Evolutionary conservation across 2,888 invertebrate species (phyloP).

Genomic region (Chaetogeoica ovagalla): DNA sequence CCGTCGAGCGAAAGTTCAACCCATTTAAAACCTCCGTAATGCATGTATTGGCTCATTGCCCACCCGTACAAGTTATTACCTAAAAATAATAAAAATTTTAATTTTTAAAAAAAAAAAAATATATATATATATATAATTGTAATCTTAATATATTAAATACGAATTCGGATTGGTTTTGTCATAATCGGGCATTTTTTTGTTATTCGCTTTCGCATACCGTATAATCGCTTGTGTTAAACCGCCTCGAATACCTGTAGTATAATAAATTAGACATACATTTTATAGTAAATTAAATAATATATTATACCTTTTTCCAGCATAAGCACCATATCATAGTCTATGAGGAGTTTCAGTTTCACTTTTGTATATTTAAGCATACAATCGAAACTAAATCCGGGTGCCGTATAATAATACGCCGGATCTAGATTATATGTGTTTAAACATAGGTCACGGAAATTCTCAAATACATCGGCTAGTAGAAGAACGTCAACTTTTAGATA

Average conservation of each 20-base stretch:
- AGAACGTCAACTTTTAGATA: slow-evolving; percentile 59
- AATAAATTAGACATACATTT: too few relatives aligned
- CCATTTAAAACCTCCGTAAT: slow-evolving; percentile 26
- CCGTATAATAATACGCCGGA: slow-evolving; percentile 56
- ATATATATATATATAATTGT: too few relatives aligned
- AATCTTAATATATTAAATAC: too few relatives aligned
- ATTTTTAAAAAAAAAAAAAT: slow-evolving; percentile 24
- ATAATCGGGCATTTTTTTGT: background rate
- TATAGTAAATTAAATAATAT: too few relatives aligned
- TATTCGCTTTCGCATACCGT: too few relatives aligned
- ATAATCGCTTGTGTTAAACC: too few relatives aligned
- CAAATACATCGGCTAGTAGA: slow-evolving; percentile 60
- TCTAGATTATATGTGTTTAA: slow-evolving; percentile 57
- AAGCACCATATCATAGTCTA: too few relatives aligned
- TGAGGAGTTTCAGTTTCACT: slow-evolving; percentile 56
- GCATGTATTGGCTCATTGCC: slow-evolving; percentile 9
- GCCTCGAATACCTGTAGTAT: too few relatives aligned
- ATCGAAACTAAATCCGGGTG: slow-evolving; percentile 57
- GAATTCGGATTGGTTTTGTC: too few relatives aligned
- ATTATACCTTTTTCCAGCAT: too few relatives aligned
- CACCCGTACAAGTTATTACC: slow-evolving; percentile 54
- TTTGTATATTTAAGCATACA: slow-evolving; percentile 53
- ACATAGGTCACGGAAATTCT: slow-evolving; percentile 58
- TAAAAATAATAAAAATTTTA: background rate
- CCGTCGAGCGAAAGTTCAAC: background rate